Conservation (phyloP, 2,888 invertebrate species). For the Elmis aenea region DNA sequence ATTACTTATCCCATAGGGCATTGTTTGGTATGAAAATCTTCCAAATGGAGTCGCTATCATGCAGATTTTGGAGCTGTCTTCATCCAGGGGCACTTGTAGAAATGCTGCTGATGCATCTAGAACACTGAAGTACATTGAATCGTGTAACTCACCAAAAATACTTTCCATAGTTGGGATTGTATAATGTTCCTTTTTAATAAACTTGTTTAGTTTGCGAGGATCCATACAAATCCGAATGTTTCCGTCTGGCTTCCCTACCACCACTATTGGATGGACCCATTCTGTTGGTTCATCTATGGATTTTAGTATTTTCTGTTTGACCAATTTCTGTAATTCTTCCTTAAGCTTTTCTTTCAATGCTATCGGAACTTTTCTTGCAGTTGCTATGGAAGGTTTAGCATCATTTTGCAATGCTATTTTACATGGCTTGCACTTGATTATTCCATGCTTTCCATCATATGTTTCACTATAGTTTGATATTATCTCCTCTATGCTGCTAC, state of each 20-base stretch:
- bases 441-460: no score
- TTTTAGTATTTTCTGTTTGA: neutral
- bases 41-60: slow-evolving; percentile 28
- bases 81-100: slow-evolving; percentile 22
- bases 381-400: slow-evolving; percentile 1
- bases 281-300: no score
- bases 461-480: no score
- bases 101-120: slow-evolving; percentile 26
- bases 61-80: slow-evolving; percentile 22
- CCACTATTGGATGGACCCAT: neutral
- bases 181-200: slow-evolving; percentile 12
- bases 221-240: slow-evolving; percentile 22
- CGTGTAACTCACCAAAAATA: slow-evolving; percentile 2
- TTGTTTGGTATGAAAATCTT: slow-evolving; percentile 21
- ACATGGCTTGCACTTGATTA: no score
- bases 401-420: slow-evolving; percentile 1
- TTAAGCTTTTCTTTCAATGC: slow-evolving; percentile 1
- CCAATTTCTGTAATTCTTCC: neutral
- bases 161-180: slow-evolving; percentile 5
- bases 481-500: no score
- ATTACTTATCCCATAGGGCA: slow-evolving; percentile 27
- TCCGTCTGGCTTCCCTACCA: slow-evolving; percentile 2
- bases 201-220: slow-evolving; percentile 20
- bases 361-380: slow-evolving; percentile 2
- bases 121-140: slow-evolving; percentile 12